Evolutionary conservation across 2,797 vertebrate species (phyloP), one percentile per base, ranked within the genome.

Genomic region (Loris lydekkerianus): DNA sequence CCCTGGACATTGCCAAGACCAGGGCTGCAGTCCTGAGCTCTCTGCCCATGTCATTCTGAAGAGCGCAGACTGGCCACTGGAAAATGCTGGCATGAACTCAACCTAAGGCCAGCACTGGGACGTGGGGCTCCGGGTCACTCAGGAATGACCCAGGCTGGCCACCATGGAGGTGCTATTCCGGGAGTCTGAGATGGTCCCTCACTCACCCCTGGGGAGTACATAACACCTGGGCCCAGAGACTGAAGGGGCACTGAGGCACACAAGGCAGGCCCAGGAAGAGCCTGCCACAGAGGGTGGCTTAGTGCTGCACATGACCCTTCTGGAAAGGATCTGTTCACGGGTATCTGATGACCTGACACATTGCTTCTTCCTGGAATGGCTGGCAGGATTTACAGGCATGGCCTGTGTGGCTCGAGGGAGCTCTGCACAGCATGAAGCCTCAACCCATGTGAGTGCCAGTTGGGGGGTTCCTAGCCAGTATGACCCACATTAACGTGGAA

Each of bases 381-480:
- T 7, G 3, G 40, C 13, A 25, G 73, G 49, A 60, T 0, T 0
- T 4, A 6, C 34, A 0, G 56, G 31, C 7, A 0, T 0, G 21
- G 81, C 43, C 53, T 10, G 18, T 2, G 58, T 37, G 56, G 72
- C 43, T 27, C n/a, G 3, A 40, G 27, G 1, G 9, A 17, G 29
- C 27, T 70, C 40, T 10, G 2, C 9, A 29, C 63, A 20, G 17
- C 0, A 76, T 10, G 13, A n/a, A 58, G 77, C 23, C 46, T 49
- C 21, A 40, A 0, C 1, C 6, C 1, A 1, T 29, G 37, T 14
- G 1, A 13, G 7, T 7, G n/a, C 25, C 90, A 25, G 1, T 15
- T 0, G 17, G 70, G 75, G n/a, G 4, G 5, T 69, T 53, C 53
- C 49, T 3, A 6, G 10, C 34, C 31, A 11, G 15, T 11, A 5